phyloP scores from a whole-genome alignment of 2,797 vertebrate genomes.

The Eleutherodactylus coqui region DNA sequence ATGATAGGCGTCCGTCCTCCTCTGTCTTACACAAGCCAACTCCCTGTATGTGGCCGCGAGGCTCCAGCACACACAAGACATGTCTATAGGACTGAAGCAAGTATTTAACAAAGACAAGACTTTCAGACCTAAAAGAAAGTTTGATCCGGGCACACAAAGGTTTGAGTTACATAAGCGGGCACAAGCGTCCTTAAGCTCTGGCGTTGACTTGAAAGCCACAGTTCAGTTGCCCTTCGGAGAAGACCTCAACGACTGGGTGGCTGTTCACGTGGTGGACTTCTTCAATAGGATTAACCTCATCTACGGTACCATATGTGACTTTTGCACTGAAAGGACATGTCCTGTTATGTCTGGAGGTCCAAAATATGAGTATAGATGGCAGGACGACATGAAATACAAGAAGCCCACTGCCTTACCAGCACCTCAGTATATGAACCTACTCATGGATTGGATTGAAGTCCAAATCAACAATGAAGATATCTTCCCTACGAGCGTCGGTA shows the following conservation, averaged over 20 bases:
- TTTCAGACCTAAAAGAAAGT: conserved; percentile 84
- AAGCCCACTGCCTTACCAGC: conserved; percentile 83
- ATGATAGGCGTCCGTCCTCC: conserved; percentile 61
- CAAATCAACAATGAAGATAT: conserved; percentile 86
- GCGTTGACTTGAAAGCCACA: conserved; percentile 78
- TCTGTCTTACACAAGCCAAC: conserved; percentile 45
- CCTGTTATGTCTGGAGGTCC: conserved; percentile 86
- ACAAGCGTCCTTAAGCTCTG: conserved; percentile 80
- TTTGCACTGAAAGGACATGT: conserved; percentile 82
- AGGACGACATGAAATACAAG: conserved; percentile 84
- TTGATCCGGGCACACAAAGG: conserved; percentile 85
- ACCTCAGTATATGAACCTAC: conserved; percentile 85
- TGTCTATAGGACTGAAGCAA: conserved; percentile 84
- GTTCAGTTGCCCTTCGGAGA: conserved; percentile 82
- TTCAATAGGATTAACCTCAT: conserved; percentile 88
- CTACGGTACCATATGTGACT: conserved; percentile 85
- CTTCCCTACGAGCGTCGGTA: conserved; percentile 84
- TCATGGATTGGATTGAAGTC: conserved; percentile 87
- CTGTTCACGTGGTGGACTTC: conserved; percentile 85
- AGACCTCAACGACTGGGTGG: conserved; percentile 85
- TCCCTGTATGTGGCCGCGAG: conserved; percentile 10
- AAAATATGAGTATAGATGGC: conserved; percentile 85
- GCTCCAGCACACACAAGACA: conserved; percentile 65
- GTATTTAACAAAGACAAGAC: conserved; percentile 88
- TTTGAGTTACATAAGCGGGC: conserved; percentile 86